Conservation (phyloP, 1,140 invertebrate genomes). For the Aporrectodea caliginosa region DNA sequence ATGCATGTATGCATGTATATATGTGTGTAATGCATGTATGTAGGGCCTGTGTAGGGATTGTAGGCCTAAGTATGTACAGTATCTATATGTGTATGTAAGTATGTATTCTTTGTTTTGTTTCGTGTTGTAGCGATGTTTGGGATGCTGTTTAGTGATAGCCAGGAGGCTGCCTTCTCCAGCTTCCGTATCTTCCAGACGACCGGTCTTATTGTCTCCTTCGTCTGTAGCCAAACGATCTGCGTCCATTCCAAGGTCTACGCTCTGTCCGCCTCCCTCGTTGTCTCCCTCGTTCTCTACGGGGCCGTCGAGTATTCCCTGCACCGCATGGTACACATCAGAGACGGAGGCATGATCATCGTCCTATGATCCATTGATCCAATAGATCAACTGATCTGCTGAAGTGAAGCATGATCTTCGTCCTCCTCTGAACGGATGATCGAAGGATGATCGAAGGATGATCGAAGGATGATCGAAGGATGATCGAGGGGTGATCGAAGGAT, state of each 20-base stretch:
- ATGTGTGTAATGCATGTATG: no score
- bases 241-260: slow-evolving; percentile 49
- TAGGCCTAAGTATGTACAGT: no score
- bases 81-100: neutral
- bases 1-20: no score
- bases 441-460: no score
- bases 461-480: no score
- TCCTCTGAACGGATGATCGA: no score
- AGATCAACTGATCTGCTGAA: no score
- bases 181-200: slow-evolving; percentile 53
- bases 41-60: no score
- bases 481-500: no score
- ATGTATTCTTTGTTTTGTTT: neutral
- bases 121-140: slow-evolving; percentile 49
- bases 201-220: slow-evolving; percentile 51
- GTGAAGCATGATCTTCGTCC: no score
- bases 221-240: slow-evolving; percentile 52
- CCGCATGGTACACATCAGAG: neutral
- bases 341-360: neutral
- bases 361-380: no score
- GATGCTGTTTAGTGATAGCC: slow-evolving; percentile 49
- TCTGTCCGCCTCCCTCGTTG: slow-evolving; percentile 40
- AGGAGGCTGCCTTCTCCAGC: slow-evolving; percentile 50
- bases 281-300: slow-evolving; percentile 44
- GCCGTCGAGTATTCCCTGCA: slow-evolving; percentile 51